Evolutionary conservation across 2,797 vertebrate species (phyloP), one percentile per base, ranked within the genome.

Genomic region (Mormyrus proboscirostris): DNA sequence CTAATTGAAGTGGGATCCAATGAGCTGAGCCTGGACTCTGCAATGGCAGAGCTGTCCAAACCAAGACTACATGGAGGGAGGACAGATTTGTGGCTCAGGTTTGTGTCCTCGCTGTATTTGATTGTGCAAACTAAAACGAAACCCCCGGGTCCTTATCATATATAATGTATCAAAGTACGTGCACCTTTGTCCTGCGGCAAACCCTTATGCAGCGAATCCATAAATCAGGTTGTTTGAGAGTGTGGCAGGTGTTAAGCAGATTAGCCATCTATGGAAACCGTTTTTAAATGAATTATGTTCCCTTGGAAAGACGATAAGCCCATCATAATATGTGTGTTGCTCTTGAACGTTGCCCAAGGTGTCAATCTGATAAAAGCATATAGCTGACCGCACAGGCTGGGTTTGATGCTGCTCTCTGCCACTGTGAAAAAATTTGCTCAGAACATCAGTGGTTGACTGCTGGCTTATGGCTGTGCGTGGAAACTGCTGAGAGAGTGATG

Each of bases 301-400:
- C 25, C 41, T 73, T 89, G 41, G n/a, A 88, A 55, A 69, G 55
- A 62, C 25, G 0, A 19, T 38, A 38, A 12, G n/a, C 49, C 62
- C 51, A 10, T 44, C 9, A n/a, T 85, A n/a, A 79, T 55, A 22
- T 88, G 29, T 47, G 41, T 79, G 10, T n/a, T 57, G 19, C 65
- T 16, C 84, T 89, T 79, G 12, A 82, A 79, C 22, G 12, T 41
- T 5, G 47, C 6, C 29, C 73, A 55, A 62, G 47, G 79, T n/a
- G 38, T 90, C 57, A 41, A 12, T 88, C 22, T 84, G 88, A 49
- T 53, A 51, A 14, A 79, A 82, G 33, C 88, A 91, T 85, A 89
- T 47, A 87, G 76, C 9, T 90, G 85, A 86, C 14, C 88, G 25
- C 84, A 59, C 41, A 65, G 88, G 47, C 65, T 55, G 49, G 29